Evolutionary conservation across 2,888 invertebrate genomes (phyloP).

Genomic region (Lissonota sp.): DNA sequence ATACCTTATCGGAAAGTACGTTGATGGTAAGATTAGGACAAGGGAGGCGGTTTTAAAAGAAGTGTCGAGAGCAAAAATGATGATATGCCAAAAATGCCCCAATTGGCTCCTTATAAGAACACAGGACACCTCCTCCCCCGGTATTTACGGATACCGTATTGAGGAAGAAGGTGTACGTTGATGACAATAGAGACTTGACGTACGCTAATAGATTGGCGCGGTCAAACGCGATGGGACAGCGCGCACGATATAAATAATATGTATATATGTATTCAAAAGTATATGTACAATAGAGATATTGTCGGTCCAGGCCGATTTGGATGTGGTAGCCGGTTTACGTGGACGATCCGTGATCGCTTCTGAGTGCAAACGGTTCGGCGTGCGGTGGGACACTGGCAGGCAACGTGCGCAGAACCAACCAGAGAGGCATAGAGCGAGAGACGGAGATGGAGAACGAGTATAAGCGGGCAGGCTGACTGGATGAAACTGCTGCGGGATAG

Average conservation of each 20-base stretch:
- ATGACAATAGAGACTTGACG: constrained; percentile 40
- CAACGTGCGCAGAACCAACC: constrained; percentile 69
- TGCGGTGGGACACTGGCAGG: constrained; percentile 83
- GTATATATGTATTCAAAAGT: neutral
- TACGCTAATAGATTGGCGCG: constrained; percentile 43
- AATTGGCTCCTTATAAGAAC: neutral
- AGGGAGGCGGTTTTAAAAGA: too few species aligned
- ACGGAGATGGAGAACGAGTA: constrained; percentile 34
- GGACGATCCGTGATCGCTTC: constrained; percentile 76
- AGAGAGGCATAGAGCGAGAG: constrained; percentile 58
- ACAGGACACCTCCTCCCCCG: neutral
- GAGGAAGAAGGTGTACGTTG: constrained; percentile 10
- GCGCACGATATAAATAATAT: constrained; percentile 58
- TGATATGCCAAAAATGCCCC: too few species aligned
- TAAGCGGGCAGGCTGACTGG: constrained; percentile 65
- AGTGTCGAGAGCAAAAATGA: too few species aligned
- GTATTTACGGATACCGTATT: neutral
- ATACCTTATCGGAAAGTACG: too few species aligned
- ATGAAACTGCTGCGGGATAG: constrained; percentile 72
- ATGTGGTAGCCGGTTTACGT: neutral
- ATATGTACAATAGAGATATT: neutral
- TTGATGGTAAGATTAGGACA: too few species aligned
- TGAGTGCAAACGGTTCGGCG: constrained; percentile 82
- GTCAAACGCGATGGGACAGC: constrained; percentile 38
- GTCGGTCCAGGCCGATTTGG: neutral